Evolutionary conservation across 2,888 invertebrate genomes (phyloP).

Genomic region (Anodontia alba): DNA sequence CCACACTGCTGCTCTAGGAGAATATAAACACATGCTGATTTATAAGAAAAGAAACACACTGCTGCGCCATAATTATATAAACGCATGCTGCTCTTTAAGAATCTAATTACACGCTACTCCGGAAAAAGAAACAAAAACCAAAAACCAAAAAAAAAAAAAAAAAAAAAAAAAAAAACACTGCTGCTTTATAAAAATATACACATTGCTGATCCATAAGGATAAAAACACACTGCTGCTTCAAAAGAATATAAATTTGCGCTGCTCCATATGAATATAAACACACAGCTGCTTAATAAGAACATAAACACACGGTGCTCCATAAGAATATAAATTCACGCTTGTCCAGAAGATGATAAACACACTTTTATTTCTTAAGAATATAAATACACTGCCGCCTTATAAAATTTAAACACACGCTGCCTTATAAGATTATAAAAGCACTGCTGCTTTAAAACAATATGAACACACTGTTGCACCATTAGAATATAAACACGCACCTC

Average conservation of each 20-base stretch:
- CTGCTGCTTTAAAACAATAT: neutral
- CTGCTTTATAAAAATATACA: too few relatives aligned
- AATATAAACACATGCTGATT: neutral
- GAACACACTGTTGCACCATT: neutral
- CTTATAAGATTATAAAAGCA: neutral
- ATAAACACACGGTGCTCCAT: neutral
- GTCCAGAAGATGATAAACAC: neutral
- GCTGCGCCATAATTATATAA: too few relatives aligned
- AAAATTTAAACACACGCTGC: neutral
- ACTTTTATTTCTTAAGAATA: neutral
- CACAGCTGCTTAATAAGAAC: neutral
- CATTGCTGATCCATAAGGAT: neutral
- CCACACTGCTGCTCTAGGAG: neutral
- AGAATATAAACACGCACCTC: neutral
- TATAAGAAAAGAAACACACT: too few relatives aligned
- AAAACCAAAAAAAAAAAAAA: too few relatives aligned
- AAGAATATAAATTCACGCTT: neutral
- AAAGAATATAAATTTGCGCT: neutral
- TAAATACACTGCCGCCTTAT: neutral
- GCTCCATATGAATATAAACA: neutral
- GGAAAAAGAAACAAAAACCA: too few relatives aligned
- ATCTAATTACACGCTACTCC: too few relatives aligned
- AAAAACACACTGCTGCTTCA: neutral
- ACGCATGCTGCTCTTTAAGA: too few relatives aligned
- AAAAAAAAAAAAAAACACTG: too few relatives aligned